Conservation (phyloP, 2,888 invertebrate genomes). For the Melieria crassipennis region DNA sequence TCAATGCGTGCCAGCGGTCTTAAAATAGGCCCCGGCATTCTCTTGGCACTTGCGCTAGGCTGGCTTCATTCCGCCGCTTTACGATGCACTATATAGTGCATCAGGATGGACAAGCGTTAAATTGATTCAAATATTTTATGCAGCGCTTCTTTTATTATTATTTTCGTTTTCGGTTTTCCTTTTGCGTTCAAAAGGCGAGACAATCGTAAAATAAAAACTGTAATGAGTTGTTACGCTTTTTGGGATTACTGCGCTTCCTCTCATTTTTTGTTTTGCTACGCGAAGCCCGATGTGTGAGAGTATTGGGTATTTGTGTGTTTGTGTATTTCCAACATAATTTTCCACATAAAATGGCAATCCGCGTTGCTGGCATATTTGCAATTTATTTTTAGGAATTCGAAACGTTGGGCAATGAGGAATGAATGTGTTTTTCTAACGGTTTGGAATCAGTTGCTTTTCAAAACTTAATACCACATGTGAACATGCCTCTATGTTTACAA, state of each 20-base stretch:
- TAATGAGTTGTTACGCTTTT: conserved; percentile 26
- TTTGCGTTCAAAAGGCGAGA: conserved; percentile 45
- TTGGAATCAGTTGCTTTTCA: too few relatives aligned
- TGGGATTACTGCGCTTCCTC: conserved; percentile 12
- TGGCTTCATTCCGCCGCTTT: not conserved
- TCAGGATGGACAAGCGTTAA: conserved; percentile 60
- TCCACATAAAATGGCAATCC: too few relatives aligned
- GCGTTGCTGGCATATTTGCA: too few relatives aligned
- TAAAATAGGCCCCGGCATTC: not conserved
- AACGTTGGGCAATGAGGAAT: too few relatives aligned
- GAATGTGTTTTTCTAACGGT: too few relatives aligned
- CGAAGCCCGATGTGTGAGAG: too few relatives aligned
- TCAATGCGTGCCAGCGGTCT: not conserved
- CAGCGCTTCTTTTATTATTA: conserved; percentile 20
- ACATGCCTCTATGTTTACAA: too few relatives aligned
- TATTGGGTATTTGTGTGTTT: too few relatives aligned
- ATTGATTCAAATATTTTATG: conserved; percentile 57
- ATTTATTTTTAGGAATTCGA: too few relatives aligned
- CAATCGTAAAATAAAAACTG: conserved; percentile 37
- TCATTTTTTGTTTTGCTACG: too few relatives aligned
- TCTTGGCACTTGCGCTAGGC: not conserved
- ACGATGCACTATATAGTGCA: not conserved
- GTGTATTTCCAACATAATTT: too few relatives aligned
- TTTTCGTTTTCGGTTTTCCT: conserved; percentile 13
- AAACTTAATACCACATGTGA: too few relatives aligned